Base-by-base conservation (phyloP, 2,888 invertebrate species). In the Eledona agricola region DNA sequence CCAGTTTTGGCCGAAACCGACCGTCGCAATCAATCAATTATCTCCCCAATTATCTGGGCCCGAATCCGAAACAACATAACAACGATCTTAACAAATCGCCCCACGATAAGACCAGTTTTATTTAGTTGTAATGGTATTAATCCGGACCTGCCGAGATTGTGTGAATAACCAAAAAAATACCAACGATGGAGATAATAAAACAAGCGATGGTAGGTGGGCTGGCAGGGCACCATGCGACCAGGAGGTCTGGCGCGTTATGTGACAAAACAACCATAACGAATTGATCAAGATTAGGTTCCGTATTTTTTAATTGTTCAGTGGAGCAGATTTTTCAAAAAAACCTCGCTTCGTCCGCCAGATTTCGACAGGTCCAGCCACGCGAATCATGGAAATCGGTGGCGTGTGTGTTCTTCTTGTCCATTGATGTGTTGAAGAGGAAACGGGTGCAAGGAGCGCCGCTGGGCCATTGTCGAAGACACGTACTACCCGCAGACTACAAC, bases 161-260 rank as follows among this genome's bases (percentile, higher is more conserved):
- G 70, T 72, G 66, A 70, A 71, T 66, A 22, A 34, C 22, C 29
- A 69, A 67, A 70, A 67, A 65, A 66, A 64, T 58, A 58, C 51
- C 60, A 65, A 20, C 51, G 59, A 69, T 66, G 65, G 68, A 67
- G 71, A 71, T 69, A 72, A 72, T 72, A 72, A 72, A 73, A 72
- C 72, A 72, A 66, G 67, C 56, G 66, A 70, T 70, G 71, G 73
- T 72, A 73, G 73, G 74, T 73, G 73, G 74, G 72, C 72, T 64
- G 69, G 66, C 66, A 64, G 63, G 67, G 70, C 66, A 69, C 65
- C 65, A 66, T 60, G 66, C 72, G 69, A 70, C 73, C 70, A 70
- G 74, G 74, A 74, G 74, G 74, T 74, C 74, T 64, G 72, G 69
- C 74, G 69, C 72, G 73, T 74, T 72, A 73, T 72, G 74, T 74